Conservation (phyloP, 2,113 vertebrate species). For the Perccottus glenii region DNA sequence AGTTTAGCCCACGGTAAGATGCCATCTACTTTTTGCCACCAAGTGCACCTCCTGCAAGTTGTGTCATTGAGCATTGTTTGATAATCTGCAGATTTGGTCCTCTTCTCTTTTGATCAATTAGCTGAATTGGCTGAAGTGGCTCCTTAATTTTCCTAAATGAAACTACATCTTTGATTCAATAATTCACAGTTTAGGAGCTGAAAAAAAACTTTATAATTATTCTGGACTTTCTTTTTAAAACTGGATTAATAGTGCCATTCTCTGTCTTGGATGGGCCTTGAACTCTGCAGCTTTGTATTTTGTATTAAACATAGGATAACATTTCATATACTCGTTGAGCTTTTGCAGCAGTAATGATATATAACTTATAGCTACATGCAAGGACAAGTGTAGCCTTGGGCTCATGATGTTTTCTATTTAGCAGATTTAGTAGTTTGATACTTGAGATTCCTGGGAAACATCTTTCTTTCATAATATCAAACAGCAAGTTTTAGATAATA, state of each 20-base stretch:
- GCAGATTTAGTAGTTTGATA: neutral
- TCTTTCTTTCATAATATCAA: neutral
- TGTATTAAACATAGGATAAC: neutral
- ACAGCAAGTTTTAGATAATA: neutral
- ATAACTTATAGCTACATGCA: neutral
- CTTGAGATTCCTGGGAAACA: neutral
- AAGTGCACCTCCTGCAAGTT: neutral
- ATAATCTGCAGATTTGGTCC: too few relatives aligned
- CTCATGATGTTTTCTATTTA: neutral
- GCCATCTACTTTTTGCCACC: neutral
- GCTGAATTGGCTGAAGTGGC: too few relatives aligned
- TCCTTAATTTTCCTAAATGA: too few relatives aligned
- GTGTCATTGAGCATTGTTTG: neutral
- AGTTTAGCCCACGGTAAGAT: neutral
- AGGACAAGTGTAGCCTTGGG: slow-evolving; percentile 4
- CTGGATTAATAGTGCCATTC: neutral
- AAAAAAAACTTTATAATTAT: too few relatives aligned
- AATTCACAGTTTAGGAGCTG: too few relatives aligned
- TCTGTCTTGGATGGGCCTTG: neutral
- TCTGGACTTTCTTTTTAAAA: neutral
- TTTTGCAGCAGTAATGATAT: neutral
- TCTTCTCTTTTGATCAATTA: too few relatives aligned
- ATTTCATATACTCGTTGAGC: slow-evolving; percentile 1
- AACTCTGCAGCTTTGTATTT: neutral
- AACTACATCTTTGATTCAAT: too few relatives aligned